Conservation (phyloP, 2,797 vertebrate genomes). For the Bufotes viridis region DNA sequence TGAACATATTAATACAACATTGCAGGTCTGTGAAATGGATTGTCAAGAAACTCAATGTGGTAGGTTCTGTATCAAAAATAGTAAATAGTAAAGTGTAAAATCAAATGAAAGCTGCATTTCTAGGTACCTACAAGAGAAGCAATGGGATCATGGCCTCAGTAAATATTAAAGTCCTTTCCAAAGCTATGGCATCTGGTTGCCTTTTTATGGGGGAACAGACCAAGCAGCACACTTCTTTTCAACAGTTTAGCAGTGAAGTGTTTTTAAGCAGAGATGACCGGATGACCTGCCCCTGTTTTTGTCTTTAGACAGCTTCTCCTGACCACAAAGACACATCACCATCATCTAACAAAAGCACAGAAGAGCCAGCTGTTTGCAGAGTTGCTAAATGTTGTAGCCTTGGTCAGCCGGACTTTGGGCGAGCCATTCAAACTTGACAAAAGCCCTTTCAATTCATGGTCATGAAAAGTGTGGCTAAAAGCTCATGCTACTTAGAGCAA, state of each 20-base stretch:
- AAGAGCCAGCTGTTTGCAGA: slow-evolving; percentile 54
- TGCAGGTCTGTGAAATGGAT: background rate
- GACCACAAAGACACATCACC: slow-evolving; percentile 39
- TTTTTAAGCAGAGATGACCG: slow-evolving; percentile 48
- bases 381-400: slow-evolving; percentile 48
- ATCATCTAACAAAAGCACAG: slow-evolving; percentile 32
- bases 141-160: background rate
- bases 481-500: background rate
- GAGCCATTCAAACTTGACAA: slow-evolving; percentile 43
- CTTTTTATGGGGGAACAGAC: background rate
- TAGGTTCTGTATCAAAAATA: background rate
- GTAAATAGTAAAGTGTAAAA: background rate
- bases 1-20: background rate
- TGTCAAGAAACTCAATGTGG: background rate
- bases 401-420: slow-evolving; percentile 23
- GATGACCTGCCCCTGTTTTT: slow-evolving; percentile 43
- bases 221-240: slow-evolving; percentile 43
- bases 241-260: slow-evolving; percentile 16
- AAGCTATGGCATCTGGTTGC: slow-evolving; percentile 33
- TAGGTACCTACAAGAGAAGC: background rate
- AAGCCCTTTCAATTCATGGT: slow-evolving; percentile 20
- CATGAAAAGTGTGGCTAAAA: slow-evolving; percentile 40
- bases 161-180: slow-evolving; percentile 9
- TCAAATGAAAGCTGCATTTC: background rate
- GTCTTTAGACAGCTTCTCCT: slow-evolving; percentile 34